Conservation (phyloP, 2,888 invertebrate genomes). For the Chymomyza caudatula region DNA sequence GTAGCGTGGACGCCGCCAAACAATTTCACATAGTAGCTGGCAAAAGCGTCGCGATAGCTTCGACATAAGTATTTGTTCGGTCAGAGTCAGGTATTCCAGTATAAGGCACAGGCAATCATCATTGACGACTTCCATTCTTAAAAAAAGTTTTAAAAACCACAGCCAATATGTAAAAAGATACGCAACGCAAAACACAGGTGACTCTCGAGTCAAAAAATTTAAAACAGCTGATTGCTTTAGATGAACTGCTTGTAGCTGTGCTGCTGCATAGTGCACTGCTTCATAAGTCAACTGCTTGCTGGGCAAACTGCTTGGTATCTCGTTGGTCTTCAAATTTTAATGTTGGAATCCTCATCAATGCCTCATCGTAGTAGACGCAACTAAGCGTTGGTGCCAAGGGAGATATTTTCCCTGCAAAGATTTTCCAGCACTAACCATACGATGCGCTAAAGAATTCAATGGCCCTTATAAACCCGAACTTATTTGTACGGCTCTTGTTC, state of each 20-base stretch:
- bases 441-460: too few species aligned
- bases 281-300: too few species aligned
- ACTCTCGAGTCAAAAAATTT: background rate
- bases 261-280: background rate
- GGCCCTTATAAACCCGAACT: too few species aligned
- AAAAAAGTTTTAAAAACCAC: background rate
- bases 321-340: background rate
- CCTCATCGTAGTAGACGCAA: too few species aligned
- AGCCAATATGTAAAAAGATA: background rate
- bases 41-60: conserved; percentile 43
- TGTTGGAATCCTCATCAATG: too few species aligned
- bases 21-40: conserved; percentile 40
- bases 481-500: too few species aligned
- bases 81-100: conserved; percentile 45
- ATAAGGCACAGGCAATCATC: conserved; percentile 55
- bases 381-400: too few species aligned
- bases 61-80: conserved; percentile 55
- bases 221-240: background rate
- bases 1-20: conserved; percentile 52
- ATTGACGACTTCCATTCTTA: conserved; percentile 42
- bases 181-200: background rate
- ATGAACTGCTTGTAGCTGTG: background rate
- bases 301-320: too few species aligned
- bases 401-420: too few species aligned
- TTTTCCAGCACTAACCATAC: too few species aligned